Evolutionary conservation across 53 echinoderm and acorn worm genomes (phyloP).

Genomic region (Paelopatides confundens): DNA sequence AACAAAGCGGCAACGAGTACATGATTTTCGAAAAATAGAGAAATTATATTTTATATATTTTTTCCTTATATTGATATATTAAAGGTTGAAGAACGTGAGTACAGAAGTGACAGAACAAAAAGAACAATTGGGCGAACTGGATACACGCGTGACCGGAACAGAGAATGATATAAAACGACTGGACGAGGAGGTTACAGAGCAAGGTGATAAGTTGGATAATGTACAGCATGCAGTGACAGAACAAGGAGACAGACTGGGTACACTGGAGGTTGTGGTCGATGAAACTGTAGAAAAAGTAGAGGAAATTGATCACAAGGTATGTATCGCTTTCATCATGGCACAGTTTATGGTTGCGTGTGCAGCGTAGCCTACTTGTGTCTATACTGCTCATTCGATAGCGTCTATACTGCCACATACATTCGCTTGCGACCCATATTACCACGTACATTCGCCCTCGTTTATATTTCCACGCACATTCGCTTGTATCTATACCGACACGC

Average conservation of each 20-base stretch:
- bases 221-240: slow-evolving; percentile 82
- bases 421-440: no score
- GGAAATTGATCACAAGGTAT: slow-evolving; percentile 93
- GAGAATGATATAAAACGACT: slow-evolving; percentile 78
- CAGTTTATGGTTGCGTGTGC: no score
- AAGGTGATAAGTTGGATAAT: slow-evolving; percentile 75
- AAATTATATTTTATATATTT: no score
- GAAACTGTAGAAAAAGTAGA: slow-evolving; percentile 86
- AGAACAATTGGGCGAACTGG: slow-evolving; percentile 79
- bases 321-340: not conserved
- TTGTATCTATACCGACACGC: no score
- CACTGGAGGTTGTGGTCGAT: slow-evolving; percentile 84
- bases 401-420: no score
- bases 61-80: not conserved
- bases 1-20: no score
- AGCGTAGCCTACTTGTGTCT: no score
- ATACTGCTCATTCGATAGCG: no score
- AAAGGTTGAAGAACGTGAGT: slow-evolving; percentile 68
- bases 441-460: no score
- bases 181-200: slow-evolving; percentile 77
- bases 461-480: no score
- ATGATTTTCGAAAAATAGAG: no score
- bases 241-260: slow-evolving; percentile 85
- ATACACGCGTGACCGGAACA: slow-evolving; percentile 71
- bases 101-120: slow-evolving; percentile 77